Evolutionary conservation across 2,888 invertebrate species (phyloP).

Genomic region (Allygus modestus): DNA sequence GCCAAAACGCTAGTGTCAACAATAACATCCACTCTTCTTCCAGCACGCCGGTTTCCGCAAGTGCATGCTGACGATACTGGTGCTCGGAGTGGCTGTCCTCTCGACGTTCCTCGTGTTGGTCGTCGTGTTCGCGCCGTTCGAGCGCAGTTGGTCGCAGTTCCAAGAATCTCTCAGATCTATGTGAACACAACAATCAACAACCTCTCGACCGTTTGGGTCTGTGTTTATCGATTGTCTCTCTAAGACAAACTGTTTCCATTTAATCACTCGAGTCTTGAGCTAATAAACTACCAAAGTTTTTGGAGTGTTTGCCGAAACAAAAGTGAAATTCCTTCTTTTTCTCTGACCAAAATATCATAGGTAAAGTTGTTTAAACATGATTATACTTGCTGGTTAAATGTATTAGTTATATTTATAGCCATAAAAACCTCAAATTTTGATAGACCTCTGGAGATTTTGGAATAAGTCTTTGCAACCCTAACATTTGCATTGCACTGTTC

Average conservation of each 20-base stretch:
- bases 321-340: too few species aligned
- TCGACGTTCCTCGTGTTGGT: slow-evolving; percentile 86
- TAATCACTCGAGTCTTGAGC: too few species aligned
- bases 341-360: too few species aligned
- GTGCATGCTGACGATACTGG: slow-evolving; percentile 87
- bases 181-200: slow-evolving; percentile 36
- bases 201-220: background rate
- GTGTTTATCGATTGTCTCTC: background rate
- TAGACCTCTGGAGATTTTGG: too few species aligned
- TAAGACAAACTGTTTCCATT: background rate
- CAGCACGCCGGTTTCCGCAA: slow-evolving; percentile 89
- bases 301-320: too few species aligned
- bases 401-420: too few species aligned
- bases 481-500: too few species aligned
- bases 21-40: slow-evolving; percentile 72
- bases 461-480: too few species aligned
- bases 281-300: too few species aligned
- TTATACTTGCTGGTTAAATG: too few species aligned
- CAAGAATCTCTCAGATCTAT: slow-evolving; percentile 66
- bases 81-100: slow-evolving; percentile 83
- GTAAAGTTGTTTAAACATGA: too few species aligned
- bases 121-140: slow-evolving; percentile 86
- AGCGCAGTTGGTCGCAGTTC: slow-evolving; percentile 77
- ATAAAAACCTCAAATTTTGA: too few species aligned
- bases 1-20: background rate